phyloP scores from a whole-genome alignment of 1,140 invertebrate species.

The Cydia fagiglandana region DNA sequence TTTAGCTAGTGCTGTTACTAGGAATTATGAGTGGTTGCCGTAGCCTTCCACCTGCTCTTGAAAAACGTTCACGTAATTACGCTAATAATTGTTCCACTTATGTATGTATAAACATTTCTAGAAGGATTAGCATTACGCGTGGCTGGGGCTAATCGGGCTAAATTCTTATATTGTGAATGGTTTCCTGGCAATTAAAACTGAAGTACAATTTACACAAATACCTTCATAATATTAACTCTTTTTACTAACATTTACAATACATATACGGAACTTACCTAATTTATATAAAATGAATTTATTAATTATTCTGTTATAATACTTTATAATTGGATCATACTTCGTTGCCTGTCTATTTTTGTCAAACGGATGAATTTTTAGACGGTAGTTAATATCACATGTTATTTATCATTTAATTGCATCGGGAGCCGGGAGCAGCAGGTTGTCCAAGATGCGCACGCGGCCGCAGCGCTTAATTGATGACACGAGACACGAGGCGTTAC shows the following conservation, averaged over 20 bases:
- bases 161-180: slow-evolving; percentile 17
- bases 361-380: slow-evolving; percentile 33
- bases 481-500: slow-evolving; percentile 57
- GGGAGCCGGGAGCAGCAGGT: slow-evolving; percentile 48
- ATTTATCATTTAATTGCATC: slow-evolving; percentile 50
- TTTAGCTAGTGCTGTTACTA: slow-evolving; percentile 72
- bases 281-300: not conserved
- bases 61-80: slow-evolving; percentile 71
- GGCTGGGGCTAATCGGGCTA: not conserved
- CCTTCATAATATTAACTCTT: not conserved
- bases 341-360: slow-evolving; percentile 33
- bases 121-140: slow-evolving; percentile 2
- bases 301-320: no score
- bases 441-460: slow-evolving; percentile 51
- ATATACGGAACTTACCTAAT: not conserved
- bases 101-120: slow-evolving; percentile 34
- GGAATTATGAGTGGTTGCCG: slow-evolving; percentile 71
- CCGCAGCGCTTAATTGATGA: slow-evolving; percentile 54
- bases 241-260: not conserved
- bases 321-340: slow-evolving; percentile 2
- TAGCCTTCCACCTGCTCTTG: slow-evolving; percentile 69
- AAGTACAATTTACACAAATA: slow-evolving; percentile 5
- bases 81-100: slow-evolving; percentile 67
- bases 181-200: slow-evolving; percentile 3
- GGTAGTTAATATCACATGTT: slow-evolving; percentile 43